Conservation (phyloP, 2,113 vertebrate species). For the Solenodon paradoxus region DNA sequence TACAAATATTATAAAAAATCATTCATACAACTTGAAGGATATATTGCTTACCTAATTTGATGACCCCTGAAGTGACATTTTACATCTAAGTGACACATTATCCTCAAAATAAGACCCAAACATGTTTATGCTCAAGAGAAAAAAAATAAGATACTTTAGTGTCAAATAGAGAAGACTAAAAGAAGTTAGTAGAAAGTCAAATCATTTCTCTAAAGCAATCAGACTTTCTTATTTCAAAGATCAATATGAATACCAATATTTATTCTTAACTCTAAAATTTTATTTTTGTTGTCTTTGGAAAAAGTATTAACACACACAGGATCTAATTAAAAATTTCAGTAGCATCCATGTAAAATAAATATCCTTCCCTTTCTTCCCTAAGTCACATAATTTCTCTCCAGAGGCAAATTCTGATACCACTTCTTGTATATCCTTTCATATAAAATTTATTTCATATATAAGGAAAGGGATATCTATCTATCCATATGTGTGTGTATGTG, state of each 20-base stretch:
- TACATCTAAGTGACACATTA: slow-evolving; percentile 1
- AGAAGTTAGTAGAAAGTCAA: not conserved
- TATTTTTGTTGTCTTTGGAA: not conserved
- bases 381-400: not conserved
- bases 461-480: not conserved
- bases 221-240: not conserved
- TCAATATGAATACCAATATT: not conserved
- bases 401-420: not conserved
- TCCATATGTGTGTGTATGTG: too few species aligned
- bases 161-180: not conserved
- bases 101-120: not conserved
- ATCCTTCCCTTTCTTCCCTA: not conserved
- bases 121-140: not conserved
- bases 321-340: not conserved
- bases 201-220: not conserved
- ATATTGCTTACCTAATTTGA: not conserved
- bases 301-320: not conserved
- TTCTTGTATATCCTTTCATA: not conserved
- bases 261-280: not conserved
- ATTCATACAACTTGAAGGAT: not conserved
- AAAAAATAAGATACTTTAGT: not conserved
- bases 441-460: not conserved
- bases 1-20: not conserved
- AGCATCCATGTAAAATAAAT: not conserved
- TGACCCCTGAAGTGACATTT: not conserved